phyloP scores from a whole-genome alignment of 2,113 vertebrate species.

The Neodontobutis hainanensis region DNA sequence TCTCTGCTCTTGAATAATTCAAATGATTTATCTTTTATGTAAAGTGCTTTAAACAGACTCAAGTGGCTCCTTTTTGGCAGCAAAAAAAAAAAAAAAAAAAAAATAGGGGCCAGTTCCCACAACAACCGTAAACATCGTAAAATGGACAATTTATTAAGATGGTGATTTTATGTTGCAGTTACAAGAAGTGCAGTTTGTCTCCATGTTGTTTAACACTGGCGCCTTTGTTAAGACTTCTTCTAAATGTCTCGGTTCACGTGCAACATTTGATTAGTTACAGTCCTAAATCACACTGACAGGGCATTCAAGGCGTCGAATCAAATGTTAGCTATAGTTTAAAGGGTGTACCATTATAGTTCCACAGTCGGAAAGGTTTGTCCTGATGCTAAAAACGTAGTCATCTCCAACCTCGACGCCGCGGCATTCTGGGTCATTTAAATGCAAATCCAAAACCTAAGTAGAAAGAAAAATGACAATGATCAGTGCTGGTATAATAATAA shows the following conservation, averaged over 20 bases:
- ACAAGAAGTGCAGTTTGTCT: constrained; percentile 52
- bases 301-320: too few species aligned
- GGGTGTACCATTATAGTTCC: constrained; percentile 67
- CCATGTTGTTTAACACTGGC: constrained; percentile 18
- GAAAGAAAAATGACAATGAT: neutral
- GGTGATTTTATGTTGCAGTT: constrained; percentile 37
- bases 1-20: constrained; percentile 1
- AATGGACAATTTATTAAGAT: constrained; percentile 50
- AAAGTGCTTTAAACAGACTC: constrained; percentile 9
- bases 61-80: constrained; percentile 14
- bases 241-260: constrained; percentile 51
- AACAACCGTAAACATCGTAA: constrained; percentile 46
- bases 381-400: constrained; percentile 78
- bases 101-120: constrained; percentile 19
- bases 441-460: constrained; percentile 78
- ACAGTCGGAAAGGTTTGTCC: constrained; percentile 75
- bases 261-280: constrained; percentile 35
- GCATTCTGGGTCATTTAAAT: constrained; percentile 75
- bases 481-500: too few species aligned
- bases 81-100: too few species aligned
- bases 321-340: neutral
- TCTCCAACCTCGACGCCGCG: constrained; percentile 68
- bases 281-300: neutral
- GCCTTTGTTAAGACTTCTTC: constrained; percentile 42
- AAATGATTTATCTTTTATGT: constrained; percentile 10